phyloP scores from a whole-genome alignment of 2,888 invertebrate genomes.

The Aporophyla nigra region DNA sequence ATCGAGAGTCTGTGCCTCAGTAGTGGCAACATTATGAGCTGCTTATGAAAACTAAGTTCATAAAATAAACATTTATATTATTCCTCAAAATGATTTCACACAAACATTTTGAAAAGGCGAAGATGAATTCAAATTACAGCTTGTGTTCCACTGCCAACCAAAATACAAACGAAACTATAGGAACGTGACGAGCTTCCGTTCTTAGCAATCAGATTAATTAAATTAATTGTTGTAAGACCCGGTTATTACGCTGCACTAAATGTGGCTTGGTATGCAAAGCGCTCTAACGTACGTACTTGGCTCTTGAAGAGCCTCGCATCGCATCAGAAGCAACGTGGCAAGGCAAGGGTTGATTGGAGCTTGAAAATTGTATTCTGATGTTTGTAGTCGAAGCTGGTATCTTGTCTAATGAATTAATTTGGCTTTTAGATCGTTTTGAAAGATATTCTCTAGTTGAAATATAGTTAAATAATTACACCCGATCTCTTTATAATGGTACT shows the following conservation, averaged over 20 bases:
- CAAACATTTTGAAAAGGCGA: neutral
- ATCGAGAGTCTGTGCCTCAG: too few relatives aligned
- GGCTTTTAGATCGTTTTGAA: neutral
- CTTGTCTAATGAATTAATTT: conserved; percentile 39
- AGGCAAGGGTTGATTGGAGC: conserved; percentile 52
- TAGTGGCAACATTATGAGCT: neutral
- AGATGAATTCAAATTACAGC: neutral
- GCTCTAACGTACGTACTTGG: conserved; percentile 36
- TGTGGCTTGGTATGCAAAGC: conserved; percentile 60
- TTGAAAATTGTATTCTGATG: conserved; percentile 40
- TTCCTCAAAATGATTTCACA: neutral
- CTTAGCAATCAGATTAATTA: conserved; percentile 56
- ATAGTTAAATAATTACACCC: neutral
- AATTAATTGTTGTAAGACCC: conserved; percentile 53
- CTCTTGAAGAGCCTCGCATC: conserved; percentile 30
- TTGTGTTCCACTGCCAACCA: neutral
- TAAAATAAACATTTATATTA: neutral
- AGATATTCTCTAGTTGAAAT: neutral
- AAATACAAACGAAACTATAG: conserved; percentile 40
- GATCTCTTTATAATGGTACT: too few relatives aligned
- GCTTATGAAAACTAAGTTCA: neutral
- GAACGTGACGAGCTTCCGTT: conserved; percentile 41
- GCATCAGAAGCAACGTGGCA: conserved; percentile 27
- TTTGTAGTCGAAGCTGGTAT: conserved; percentile 32
- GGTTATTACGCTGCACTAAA: conserved; percentile 55